A percentile compares a stretch with the other conserved stretches of the same genome.
Evolutionary conservation across 2,797 vertebrate genomes (phyloP).

Genomic region (Helicolenus hilgendorfi): DNA sequence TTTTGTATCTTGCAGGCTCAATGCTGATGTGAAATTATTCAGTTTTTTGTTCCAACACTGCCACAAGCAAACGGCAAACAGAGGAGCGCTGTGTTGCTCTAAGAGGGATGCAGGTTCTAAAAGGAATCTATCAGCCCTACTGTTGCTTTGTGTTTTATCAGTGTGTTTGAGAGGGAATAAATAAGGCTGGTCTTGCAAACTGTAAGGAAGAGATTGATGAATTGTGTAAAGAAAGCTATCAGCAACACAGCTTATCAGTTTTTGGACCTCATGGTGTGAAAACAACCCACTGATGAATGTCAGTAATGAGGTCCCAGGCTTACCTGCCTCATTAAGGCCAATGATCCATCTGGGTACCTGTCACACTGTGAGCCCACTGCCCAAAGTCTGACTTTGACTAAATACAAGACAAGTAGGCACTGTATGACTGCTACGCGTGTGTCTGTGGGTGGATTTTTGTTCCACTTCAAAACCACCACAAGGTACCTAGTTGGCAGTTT

Average conservation of each 20-base stretch:
- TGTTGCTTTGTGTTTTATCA: conserved; percentile 12
- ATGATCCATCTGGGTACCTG: conserved; percentile 20
- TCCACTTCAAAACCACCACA: not conserved
- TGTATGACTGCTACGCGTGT: not conserved
- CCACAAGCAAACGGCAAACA: not conserved
- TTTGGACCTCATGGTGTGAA: not conserved
- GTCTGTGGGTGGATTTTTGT: not conserved
- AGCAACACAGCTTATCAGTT: not conserved
- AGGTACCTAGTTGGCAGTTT: not conserved
- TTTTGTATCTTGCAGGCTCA: conserved; percentile 2
- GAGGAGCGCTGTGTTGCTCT: not conserved
- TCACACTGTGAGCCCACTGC: not conserved
- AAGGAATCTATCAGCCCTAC: not conserved
- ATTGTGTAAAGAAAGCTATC: conserved; percentile 5
- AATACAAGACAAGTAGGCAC: rapidly evolving
- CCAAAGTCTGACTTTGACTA: not conserved
- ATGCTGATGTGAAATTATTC: conserved; percentile 4
- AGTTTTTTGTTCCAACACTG: conserved; percentile 5
- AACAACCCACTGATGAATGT: conserved; percentile 6
- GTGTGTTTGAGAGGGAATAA: not conserved
- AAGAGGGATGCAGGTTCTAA: conserved; percentile 2
- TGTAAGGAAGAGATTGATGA: conserved; percentile 31
- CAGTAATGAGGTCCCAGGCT: conserved; percentile 29
- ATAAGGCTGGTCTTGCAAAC: not conserved
- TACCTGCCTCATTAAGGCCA: not conserved